Conservation (phyloP, 1,140 invertebrate genomes). For the roundworm (Caenorhabditis elegans) region DNA sequence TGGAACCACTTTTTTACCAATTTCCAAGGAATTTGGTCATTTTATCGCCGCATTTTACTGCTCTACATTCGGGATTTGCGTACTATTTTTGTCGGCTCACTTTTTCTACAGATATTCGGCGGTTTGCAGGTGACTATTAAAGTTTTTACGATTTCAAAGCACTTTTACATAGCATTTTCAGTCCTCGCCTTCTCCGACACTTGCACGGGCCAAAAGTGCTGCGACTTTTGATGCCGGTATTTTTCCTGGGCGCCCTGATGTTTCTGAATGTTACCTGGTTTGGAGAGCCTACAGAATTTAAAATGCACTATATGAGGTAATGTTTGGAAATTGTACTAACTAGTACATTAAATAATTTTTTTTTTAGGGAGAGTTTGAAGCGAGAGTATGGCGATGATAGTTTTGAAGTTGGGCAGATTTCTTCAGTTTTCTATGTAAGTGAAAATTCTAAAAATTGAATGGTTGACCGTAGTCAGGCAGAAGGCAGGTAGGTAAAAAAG, state of each 20-base stretch:
- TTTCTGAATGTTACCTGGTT: not conserved
- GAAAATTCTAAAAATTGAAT: not conserved
- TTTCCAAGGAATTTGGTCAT: not conserved
- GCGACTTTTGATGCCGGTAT: not conserved
- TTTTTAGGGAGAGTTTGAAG: not conserved
- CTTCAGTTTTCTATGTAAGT: not conserved
- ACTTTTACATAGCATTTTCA: not conserved
- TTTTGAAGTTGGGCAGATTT: not conserved
- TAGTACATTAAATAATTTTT: too few species aligned
- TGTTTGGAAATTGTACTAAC: not conserved
- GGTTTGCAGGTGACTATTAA: not conserved
- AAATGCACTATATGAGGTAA: not conserved
- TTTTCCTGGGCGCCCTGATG: not conserved
- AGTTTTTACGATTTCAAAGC: too few species aligned
- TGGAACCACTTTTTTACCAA: not conserved
- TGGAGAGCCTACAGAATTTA: not conserved
- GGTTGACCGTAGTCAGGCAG: too few species aligned
- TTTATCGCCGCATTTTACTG: not conserved
- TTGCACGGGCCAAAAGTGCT: not conserved
- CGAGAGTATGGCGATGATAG: not conserved
- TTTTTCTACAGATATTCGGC: not conserved
- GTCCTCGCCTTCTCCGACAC: not conserved
- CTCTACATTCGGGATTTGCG: not conserved
- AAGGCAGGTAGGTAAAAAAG: too few species aligned
- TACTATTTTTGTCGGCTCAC: not conserved